A percentile compares a stretch with the other conserved stretches of the same genome.
phyloP scores from a whole-genome alignment of 2,797 vertebrate species.

The Mus caroli region DNA sequence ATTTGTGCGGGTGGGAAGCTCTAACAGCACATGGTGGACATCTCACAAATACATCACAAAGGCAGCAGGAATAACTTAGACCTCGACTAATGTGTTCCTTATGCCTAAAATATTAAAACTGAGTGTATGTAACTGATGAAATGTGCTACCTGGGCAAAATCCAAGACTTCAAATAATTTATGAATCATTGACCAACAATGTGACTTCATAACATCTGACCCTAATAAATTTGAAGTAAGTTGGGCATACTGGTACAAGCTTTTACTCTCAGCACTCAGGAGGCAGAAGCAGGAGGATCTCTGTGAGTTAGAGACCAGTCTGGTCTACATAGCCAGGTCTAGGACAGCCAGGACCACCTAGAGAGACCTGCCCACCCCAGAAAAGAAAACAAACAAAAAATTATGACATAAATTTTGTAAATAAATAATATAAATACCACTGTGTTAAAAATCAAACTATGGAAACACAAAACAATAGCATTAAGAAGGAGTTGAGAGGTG shows the following conservation, averaged over 20 bases:
- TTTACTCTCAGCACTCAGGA: not conserved
- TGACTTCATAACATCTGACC: not conserved
- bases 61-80: not conserved
- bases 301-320: not conserved
- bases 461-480: not conserved
- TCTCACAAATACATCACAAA: not conserved
- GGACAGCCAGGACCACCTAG: not conserved
- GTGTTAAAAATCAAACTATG: not conserved
- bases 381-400: not conserved
- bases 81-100: not conserved
- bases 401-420: not conserved
- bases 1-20: not conserved
- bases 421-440: not conserved
- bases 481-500: not conserved
- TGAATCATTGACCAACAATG: not conserved
- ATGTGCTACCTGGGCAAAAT: not conserved
- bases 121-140: not conserved
- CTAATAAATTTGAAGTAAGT: not conserved
- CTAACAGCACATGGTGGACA: not conserved
- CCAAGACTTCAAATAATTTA: not conserved
- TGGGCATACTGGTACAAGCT: not conserved
- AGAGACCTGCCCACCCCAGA: not conserved
- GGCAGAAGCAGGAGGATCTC: not conserved
- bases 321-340: not conserved
- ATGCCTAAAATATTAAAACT: not conserved